These are phyloP conservation scores for Scolopax rusticola DNA, from an alignment of 2,797 vertebrate genomes.

Conservation along the genomic window DNA sequence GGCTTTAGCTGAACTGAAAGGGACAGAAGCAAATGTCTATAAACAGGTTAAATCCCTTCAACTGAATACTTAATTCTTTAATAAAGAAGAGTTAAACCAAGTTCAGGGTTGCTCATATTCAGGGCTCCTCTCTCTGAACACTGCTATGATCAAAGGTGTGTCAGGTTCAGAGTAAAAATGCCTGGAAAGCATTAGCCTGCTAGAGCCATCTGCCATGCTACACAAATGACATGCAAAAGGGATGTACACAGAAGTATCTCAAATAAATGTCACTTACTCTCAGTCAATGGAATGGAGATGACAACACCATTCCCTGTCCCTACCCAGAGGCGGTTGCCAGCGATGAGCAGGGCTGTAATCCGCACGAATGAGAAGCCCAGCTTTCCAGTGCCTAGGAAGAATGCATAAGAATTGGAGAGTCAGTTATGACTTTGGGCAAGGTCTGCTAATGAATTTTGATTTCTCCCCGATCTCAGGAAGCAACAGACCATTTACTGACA, in stretches of 20 bases:
- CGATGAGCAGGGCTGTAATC: constrained; percentile 96
- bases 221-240: neutral
- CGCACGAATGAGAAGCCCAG: constrained; percentile 97
- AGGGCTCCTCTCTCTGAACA: neutral
- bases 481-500: neutral
- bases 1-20: neutral
- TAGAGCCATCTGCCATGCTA: neutral
- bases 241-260: neutral
- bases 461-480: neutral
- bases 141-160: neutral
- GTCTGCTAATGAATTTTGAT: neutral
- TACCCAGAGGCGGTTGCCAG: constrained; percentile 97
- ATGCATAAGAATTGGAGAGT: neutral
- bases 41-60: neutral
- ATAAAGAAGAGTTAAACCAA: neutral
- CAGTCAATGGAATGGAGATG: constrained; percentile 97
- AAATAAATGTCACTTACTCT: constrained; percentile 85
- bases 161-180: neutral
- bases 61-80: neutral
- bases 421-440: neutral
- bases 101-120: neutral
- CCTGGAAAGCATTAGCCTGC: neutral
- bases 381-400: constrained; percentile 91
- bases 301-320: constrained; percentile 97
- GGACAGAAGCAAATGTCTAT: neutral